A percentile compares a stretch with the other conserved stretches of the same genome.
These are phyloP conservation scores for Drosophila mimica DNA, from an alignment of 2,888 invertebrate genomes.

Conservation along the genomic window DNA sequence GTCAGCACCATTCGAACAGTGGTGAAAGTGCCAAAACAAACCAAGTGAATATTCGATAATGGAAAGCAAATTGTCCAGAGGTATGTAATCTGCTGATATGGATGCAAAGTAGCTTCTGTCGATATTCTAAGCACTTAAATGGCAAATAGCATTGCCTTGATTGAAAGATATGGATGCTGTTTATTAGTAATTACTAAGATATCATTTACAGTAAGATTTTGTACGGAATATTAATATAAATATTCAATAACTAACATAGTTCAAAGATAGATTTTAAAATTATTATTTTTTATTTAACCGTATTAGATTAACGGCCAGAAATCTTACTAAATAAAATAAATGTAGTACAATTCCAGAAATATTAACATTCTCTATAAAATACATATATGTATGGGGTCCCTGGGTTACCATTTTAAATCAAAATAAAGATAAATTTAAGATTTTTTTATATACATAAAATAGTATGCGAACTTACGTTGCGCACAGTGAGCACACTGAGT, in stretches of 20 bases:
- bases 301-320: background rate
- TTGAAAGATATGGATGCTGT: background rate
- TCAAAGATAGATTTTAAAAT: background rate
- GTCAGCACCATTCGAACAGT: slow-evolving; percentile 72
- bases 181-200: background rate
- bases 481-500: background rate
- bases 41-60: slow-evolving; percentile 51
- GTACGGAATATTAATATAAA: background rate
- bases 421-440: background rate
- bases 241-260: background rate
- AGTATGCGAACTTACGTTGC: background rate
- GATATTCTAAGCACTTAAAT: background rate
- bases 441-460: too few species aligned
- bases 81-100: slow-evolving; percentile 1
- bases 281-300: background rate
- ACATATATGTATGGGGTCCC: background rate
- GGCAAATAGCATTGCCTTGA: too few species aligned
- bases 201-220: background rate
- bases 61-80: slow-evolving; percentile 45
- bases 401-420: background rate
- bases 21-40: slow-evolving; percentile 57
- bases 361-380: background rate
- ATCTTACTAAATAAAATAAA: background rate
- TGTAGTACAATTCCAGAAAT: background rate
- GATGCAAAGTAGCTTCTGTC: slow-evolving; percentile 3